These are phyloP conservation scores for Diplodus puntazzo DNA, from an alignment of 2,797 vertebrate species.

Conservation along the genomic window DNA sequence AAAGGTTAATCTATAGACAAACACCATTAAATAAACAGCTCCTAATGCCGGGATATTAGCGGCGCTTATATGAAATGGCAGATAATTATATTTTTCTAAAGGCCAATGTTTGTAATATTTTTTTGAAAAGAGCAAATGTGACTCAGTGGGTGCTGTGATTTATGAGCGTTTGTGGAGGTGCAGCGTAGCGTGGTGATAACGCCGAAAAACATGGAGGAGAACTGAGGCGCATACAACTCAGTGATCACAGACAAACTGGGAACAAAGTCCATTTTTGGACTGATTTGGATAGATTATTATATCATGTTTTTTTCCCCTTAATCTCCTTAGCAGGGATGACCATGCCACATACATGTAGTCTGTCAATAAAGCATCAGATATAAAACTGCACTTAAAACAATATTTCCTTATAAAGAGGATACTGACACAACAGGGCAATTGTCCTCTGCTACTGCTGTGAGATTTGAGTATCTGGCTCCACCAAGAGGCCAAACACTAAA, in stretches of 20 bases:
- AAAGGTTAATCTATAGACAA: slow-evolving; percentile 85
- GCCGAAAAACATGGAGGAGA: slow-evolving; percentile 45
- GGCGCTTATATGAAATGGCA: slow-evolving; percentile 69
- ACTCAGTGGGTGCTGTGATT: slow-evolving; percentile 73
- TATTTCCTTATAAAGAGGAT: not conserved
- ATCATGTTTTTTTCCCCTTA: not conserved
- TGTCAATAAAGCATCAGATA: slow-evolving; percentile 11
- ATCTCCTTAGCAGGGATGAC: slow-evolving; percentile 20
- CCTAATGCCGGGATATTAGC: slow-evolving; percentile 57
- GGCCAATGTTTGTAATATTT: slow-evolving; percentile 83
- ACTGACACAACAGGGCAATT: not conserved
- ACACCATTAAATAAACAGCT: slow-evolving; percentile 78
- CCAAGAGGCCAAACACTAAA: slow-evolving; percentile 61
- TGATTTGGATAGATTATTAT: not conserved
- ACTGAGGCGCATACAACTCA: slow-evolving; percentile 30
- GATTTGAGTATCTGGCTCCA: slow-evolving; percentile 72
- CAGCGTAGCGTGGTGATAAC: slow-evolving; percentile 48
- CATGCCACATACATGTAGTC: slow-evolving; percentile 20
- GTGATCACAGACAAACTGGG: slow-evolving; percentile 22
- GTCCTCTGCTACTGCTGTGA: not conserved
- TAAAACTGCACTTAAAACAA: slow-evolving; percentile 14
- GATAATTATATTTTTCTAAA: slow-evolving; percentile 80
- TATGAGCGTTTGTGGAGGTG: slow-evolving; percentile 57
- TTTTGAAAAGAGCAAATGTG: slow-evolving; percentile 83
- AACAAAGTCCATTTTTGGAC: not conserved